Percentiles rank a stretch among this genome's conserved stretches.
Conservation (phyloP, 2,113 vertebrate genomes). For the Canis aureus region DNA sequence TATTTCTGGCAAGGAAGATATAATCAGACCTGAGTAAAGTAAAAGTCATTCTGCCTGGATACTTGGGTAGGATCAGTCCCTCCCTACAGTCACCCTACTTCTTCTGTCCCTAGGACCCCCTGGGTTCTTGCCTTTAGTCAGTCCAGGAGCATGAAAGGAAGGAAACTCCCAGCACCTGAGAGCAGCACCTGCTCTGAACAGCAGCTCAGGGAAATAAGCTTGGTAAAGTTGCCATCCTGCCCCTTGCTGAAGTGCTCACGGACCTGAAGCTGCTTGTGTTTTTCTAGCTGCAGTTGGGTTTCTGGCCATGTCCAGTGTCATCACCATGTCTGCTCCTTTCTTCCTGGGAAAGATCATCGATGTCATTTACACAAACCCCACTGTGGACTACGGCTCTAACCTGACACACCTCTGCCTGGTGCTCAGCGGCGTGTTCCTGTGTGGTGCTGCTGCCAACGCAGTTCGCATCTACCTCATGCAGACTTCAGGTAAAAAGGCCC, state of each 20-base stretch:
- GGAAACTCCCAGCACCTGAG: neutral
- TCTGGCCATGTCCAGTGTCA: slow-evolving; percentile 94
- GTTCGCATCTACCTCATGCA: slow-evolving; percentile 98
- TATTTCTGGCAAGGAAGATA: neutral
- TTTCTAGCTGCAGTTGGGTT: slow-evolving; percentile 94
- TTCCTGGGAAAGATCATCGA: slow-evolving; percentile 97
- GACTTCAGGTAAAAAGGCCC: slow-evolving; percentile 90
- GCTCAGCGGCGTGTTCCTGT: slow-evolving; percentile 94
- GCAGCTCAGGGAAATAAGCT: neutral
- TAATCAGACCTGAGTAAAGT: neutral
- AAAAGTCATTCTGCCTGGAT: neutral
- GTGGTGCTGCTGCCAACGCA: slow-evolving; percentile 95
- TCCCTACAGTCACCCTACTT: rapidly evolving
- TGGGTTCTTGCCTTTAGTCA: too few relatives aligned
- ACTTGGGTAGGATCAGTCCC: rapidly evolving
- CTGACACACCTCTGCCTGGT: slow-evolving; percentile 92
- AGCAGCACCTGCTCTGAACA: rapidly evolving
- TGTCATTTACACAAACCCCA: slow-evolving; percentile 91
- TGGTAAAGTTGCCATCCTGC: rapidly evolving
- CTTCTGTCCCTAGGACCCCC: neutral
- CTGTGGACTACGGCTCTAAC: slow-evolving; percentile 86
- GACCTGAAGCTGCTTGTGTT: neutral
- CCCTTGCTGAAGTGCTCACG: rapidly evolving
- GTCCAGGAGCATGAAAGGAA: neutral
- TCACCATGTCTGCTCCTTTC: slow-evolving; percentile 98